A percentile compares a stretch with the other conserved stretches of the same genome.
Conservation (phyloP, 2,113 vertebrate genomes). For the Hippocampus comes region DNA sequence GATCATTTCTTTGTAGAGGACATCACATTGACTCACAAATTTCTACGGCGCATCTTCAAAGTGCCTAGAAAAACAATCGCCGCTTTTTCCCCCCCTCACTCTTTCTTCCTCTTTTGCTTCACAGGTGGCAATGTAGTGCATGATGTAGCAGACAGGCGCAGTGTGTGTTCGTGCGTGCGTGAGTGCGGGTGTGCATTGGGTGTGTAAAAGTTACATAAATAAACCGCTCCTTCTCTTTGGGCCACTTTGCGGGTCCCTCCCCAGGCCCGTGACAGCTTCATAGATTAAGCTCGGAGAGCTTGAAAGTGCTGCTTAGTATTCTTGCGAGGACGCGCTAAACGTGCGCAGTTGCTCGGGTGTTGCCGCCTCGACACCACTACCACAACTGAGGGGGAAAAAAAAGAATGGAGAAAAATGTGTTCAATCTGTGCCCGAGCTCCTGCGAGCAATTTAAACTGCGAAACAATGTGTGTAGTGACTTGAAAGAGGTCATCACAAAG, state of each 20-base stretch:
- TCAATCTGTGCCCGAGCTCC: neutral
- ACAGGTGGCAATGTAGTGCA: neutral
- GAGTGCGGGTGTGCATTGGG: neutral
- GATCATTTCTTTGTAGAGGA: slow-evolving; percentile 11
- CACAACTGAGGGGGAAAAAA: neutral
- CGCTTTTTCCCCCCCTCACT: neutral
- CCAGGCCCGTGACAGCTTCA: slow-evolving; percentile 6
- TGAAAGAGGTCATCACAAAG: neutral
- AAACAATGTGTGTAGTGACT: neutral
- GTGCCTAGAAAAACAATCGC: neutral
- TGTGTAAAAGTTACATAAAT: slow-evolving; percentile 5
- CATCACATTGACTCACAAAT: slow-evolving; percentile 10
- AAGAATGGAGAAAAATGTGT: slow-evolving; percentile 1
- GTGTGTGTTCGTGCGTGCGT: neutral
- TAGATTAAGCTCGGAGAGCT: neutral
- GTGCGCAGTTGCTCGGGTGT: neutral
- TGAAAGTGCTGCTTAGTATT: slow-evolving; percentile 7
- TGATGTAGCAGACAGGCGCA: neutral
- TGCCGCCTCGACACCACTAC: neutral
- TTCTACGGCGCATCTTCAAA: neutral
- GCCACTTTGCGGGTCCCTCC: slow-evolving; percentile 3
- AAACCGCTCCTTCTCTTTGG: neutral
- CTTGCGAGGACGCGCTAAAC: slow-evolving; percentile 1
- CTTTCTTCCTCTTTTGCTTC: neutral
- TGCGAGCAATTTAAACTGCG: neutral